phyloP scores from a whole-genome alignment of 35 echinoderm and acorn worm species.

The Eucidaris tribuloides region DNA sequence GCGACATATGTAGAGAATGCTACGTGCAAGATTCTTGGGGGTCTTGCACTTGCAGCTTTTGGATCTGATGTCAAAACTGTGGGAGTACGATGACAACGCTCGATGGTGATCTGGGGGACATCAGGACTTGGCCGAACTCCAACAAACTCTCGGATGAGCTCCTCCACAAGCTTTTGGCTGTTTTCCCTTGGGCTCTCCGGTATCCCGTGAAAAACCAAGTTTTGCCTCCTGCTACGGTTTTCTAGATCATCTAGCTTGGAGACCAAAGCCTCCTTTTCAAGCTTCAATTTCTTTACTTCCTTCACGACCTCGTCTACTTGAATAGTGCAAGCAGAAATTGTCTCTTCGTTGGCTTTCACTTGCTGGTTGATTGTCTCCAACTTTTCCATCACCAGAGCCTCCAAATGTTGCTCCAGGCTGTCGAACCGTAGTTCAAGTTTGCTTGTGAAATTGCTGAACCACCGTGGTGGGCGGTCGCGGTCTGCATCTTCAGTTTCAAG shows the following conservation, averaged over 20 bases:
- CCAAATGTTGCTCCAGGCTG: slow-evolving; percentile 8
- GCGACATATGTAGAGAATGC: slow-evolving; percentile 1
- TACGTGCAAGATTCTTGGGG: not conserved
- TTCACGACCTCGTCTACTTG: not conserved
- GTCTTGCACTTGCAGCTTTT: not conserved
- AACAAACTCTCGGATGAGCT: slow-evolving; percentile 16
- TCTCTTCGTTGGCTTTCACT: not conserved
- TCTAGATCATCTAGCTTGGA: slow-evolving; percentile 2
- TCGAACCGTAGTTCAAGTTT: not conserved
- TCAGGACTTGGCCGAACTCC: not conserved
- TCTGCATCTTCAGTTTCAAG: not conserved
- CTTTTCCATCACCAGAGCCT: not conserved
- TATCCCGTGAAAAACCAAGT: slow-evolving; percentile 7
- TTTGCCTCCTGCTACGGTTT: not conserved
- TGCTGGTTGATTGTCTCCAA: not conserved
- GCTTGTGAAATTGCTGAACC: not conserved
- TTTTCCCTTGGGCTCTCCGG: slow-evolving; percentile 5
- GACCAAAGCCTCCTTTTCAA: not conserved
- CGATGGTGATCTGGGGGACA: not conserved
- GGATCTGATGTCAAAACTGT: not conserved
- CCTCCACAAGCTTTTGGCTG: slow-evolving; percentile 8
- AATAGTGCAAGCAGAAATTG: not conserved
- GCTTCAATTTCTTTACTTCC: not conserved
- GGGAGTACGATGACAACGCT: slow-evolving; percentile 6
- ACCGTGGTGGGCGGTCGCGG: not conserved